phyloP scores from a whole-genome alignment of 2,113 vertebrate species.

The Alethe castanea region DNA sequence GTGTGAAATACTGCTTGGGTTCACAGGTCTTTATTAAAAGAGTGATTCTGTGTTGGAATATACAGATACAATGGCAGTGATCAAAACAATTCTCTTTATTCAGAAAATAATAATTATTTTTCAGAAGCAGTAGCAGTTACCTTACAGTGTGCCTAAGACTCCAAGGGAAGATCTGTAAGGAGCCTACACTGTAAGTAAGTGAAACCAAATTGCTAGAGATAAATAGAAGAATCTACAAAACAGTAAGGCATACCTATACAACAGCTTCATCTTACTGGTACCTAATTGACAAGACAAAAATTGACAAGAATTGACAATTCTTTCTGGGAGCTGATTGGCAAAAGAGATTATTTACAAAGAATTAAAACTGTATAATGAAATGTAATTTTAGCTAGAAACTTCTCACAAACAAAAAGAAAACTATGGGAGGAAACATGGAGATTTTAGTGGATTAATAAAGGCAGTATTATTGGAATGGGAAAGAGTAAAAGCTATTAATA shows the following conservation, averaged over 20 bases:
- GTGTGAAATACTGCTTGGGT: neutral
- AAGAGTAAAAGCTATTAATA: neutral
- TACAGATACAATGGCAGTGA: neutral
- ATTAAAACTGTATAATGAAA: neutral
- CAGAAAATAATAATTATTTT: neutral
- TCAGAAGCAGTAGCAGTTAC: neutral
- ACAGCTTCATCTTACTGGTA: neutral
- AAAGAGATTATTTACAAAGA: neutral
- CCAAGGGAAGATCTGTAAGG: neutral
- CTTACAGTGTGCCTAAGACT: neutral
- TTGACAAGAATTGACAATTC: neutral
- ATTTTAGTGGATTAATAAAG: neutral
- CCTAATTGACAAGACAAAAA: neutral
- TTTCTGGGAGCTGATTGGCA: neutral
- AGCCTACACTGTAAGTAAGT: neutral
- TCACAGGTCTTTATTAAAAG: neutral
- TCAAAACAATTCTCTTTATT: neutral
- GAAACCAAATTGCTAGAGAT: neutral
- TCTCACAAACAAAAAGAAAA: neutral
- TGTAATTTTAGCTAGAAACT: neutral
- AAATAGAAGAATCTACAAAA: neutral
- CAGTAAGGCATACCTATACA: neutral
- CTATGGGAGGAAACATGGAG: neutral
- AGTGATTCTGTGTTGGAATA: neutral
- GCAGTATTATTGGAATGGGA: neutral